phyloP scores from a whole-genome alignment of 2,113 vertebrate genomes.

The Polypterus bichir region DNA sequence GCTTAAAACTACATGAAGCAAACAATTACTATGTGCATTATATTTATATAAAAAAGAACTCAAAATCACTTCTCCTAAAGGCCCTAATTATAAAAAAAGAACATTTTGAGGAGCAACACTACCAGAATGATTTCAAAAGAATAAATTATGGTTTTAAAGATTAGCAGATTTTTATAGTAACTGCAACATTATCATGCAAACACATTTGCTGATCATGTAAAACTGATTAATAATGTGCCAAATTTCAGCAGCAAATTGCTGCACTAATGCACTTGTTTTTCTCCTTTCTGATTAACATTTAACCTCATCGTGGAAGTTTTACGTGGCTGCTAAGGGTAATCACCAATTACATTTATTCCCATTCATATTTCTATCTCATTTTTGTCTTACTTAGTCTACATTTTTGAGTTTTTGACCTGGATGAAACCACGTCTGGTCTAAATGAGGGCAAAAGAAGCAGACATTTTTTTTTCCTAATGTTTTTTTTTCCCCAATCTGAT shows the following conservation, averaged over 20 bases:
- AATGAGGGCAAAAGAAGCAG: slow-evolving; percentile 30
- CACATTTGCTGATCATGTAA: slow-evolving; percentile 42
- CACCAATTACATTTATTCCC: slow-evolving; percentile 33
- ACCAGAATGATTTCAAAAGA: slow-evolving; percentile 26
- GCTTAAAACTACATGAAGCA: no score
- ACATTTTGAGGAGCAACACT: no score
- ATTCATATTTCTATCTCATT: slow-evolving; percentile 6
- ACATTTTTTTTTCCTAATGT: slow-evolving; percentile 20
- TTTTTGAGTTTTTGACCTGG: no score
- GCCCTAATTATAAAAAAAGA: no score
- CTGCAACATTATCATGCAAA: slow-evolving; percentile 58
- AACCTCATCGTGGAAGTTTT: slow-evolving; percentile 32
- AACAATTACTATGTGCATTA: no score
- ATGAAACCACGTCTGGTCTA: slow-evolving; percentile 41
- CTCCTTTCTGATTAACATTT: slow-evolving; percentile 55
- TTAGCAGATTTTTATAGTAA: slow-evolving; percentile 49
- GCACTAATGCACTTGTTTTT: slow-evolving; percentile 35
- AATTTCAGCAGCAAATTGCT: slow-evolving; percentile 42
- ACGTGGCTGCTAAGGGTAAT: slow-evolving; percentile 10
- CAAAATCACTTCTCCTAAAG: no score
- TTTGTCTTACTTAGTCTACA: background rate
- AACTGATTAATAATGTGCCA: slow-evolving; percentile 46
- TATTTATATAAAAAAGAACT: no score
- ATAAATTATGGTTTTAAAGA: slow-evolving; percentile 42
- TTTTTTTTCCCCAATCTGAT: background rate